Evolutionary conservation across 2,113 vertebrate species (phyloP).

Genomic region (Terrapene triunguis): DNA sequence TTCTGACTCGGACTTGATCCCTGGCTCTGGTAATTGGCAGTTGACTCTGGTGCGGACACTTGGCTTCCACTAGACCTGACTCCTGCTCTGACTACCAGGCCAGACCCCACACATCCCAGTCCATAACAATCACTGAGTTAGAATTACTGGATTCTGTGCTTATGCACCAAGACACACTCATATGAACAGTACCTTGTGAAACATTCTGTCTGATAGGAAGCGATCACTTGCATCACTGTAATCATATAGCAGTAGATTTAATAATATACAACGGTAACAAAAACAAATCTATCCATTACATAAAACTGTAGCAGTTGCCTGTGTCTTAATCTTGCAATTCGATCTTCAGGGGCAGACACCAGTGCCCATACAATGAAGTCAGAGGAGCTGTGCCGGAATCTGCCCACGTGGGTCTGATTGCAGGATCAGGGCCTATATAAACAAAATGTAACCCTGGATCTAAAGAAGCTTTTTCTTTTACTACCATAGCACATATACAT

Average conservation of each 20-base stretch:
- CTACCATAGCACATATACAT: not conserved
- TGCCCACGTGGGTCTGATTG: not conserved
- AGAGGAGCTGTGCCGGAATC: not conserved
- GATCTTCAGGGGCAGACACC: not conserved
- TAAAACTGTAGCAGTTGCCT: not conserved
- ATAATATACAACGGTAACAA: not conserved
- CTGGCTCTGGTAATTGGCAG: not conserved
- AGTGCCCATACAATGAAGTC: not conserved
- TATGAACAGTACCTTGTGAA: not conserved
- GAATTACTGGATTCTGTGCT: not conserved
- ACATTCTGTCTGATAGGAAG: slow-evolving; percentile 4
- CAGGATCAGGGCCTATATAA: not conserved
- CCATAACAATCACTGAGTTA: not conserved
- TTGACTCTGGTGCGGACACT: not conserved
- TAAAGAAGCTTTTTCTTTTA: not conserved
- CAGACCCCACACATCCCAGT: not conserved
- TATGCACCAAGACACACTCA: not conserved
- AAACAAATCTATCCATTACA: not conserved
- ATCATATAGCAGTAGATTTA: not conserved
- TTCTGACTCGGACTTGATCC: no score
- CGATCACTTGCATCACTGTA: not conserved
- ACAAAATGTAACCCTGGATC: not conserved
- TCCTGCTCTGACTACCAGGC: not conserved
- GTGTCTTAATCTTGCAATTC: not conserved
- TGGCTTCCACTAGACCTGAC: not conserved